Percentiles rank a stretch among this genome's conserved stretches.
Evolutionary conservation across 2,888 invertebrate species (phyloP).

Genomic region (Thecophora atra): DNA sequence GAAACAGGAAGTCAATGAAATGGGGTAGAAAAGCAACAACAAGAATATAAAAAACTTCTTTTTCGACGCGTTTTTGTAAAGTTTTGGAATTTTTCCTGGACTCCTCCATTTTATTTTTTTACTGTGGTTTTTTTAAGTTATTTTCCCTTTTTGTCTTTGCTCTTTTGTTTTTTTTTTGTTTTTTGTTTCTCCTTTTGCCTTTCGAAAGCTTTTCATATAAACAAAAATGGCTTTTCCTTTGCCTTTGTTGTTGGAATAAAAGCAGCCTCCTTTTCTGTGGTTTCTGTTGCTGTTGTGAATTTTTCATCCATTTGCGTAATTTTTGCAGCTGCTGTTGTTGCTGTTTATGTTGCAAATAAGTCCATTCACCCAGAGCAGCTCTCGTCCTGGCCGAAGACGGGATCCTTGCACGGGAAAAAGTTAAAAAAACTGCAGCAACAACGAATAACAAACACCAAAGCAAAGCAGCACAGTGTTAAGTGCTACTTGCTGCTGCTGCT

Average conservation of each 20-base stretch:
- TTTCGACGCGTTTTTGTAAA: too few relatives aligned
- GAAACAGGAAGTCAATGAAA: not conserved
- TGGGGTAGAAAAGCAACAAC: not conserved
- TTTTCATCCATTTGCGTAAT: conserved; percentile 20
- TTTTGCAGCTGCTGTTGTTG: conserved; percentile 4
- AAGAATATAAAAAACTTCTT: too few relatives aligned
- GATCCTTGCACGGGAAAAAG: not conserved
- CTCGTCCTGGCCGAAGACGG: not conserved
- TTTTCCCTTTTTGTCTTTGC: too few relatives aligned
- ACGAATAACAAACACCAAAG: not conserved
- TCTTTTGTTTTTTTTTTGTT: not conserved
- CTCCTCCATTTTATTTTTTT: not conserved
- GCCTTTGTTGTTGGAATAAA: not conserved
- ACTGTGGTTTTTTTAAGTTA: too few relatives aligned
- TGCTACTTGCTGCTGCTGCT: conserved; percentile 46
- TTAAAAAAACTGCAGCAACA: not conserved
- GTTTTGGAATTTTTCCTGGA: not conserved
- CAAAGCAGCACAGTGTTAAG: not conserved
- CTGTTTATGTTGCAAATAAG: not conserved
- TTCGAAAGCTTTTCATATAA: not conserved
- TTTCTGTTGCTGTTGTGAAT: not conserved
- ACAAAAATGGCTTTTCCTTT: too few relatives aligned
- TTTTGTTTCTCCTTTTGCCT: not conserved
- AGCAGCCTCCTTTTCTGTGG: not conserved
- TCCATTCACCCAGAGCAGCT: not conserved